These are phyloP conservation scores for Megaceryle alcyon DNA, from an alignment of 2,797 vertebrate species.

Conservation along the genomic window DNA sequence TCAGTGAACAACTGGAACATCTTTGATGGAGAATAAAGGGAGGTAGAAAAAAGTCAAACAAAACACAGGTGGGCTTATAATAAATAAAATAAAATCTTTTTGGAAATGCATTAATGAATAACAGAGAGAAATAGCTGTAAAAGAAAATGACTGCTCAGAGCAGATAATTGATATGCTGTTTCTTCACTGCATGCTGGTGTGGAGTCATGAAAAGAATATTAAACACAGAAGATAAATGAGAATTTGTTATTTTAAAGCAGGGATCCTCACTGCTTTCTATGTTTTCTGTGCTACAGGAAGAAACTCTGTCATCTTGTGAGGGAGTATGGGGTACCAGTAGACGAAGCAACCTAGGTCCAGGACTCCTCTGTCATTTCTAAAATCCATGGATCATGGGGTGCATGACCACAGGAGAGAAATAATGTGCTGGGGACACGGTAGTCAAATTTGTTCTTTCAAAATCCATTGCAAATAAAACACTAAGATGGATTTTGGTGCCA, in stretches of 20 bases:
- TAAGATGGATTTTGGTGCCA: not conserved
- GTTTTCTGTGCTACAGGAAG: not conserved
- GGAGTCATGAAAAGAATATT: constrained; percentile 47
- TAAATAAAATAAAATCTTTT: constrained; percentile 45
- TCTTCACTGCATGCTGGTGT: not conserved
- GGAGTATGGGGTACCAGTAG: not conserved
- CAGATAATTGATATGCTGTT: constrained; percentile 57
- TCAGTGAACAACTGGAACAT: not conserved
- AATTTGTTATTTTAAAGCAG: constrained; percentile 40
- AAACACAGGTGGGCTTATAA: not conserved
- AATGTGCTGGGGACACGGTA: not conserved
- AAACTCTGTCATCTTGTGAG: not conserved
- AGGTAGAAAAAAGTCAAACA: not conserved
- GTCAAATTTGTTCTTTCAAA: not conserved
- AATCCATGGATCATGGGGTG: not conserved
- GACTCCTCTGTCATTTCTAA: not conserved
- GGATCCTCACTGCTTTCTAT: not conserved
- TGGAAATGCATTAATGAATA: constrained; percentile 44
- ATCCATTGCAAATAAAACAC: not conserved
- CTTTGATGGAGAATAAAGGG: constrained; percentile 17
- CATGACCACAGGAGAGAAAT: not conserved
- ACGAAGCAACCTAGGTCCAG: not conserved
- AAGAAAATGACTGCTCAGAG: constrained; percentile 58
- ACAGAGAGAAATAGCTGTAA: not conserved
- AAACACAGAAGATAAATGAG: constrained; percentile 52